Evolutionary conservation across 2,113 vertebrate species (phyloP).

Genomic region (Ceyx margarethae): DNA sequence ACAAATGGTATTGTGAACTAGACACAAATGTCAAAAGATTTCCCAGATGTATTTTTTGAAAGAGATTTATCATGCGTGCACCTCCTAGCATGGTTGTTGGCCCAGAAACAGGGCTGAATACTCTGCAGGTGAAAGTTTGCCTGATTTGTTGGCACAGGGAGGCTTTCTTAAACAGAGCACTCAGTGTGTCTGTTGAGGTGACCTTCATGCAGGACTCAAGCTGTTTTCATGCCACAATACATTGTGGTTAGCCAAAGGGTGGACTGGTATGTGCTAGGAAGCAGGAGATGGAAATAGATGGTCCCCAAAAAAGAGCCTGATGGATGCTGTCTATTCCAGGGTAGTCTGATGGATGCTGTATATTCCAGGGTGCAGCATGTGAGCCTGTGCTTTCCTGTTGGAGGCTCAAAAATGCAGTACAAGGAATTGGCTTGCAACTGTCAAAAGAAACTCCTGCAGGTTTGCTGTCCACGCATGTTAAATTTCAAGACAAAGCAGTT

Average conservation of each 20-base stretch:
- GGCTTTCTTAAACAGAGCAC: not conserved
- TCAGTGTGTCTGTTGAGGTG: not conserved
- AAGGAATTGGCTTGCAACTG: not conserved
- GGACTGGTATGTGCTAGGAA: not conserved
- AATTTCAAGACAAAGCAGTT: conserved; percentile 3
- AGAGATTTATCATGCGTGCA: not conserved
- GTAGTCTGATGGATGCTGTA: not conserved
- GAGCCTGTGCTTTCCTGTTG: not conserved
- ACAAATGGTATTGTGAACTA: not conserved
- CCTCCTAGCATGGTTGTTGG: not conserved
- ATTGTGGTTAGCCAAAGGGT: not conserved
- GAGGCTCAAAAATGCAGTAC: not conserved
- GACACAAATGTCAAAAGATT: not conserved
- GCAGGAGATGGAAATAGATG: not conserved
- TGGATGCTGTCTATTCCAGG: not conserved
- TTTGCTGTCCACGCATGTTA: not conserved
- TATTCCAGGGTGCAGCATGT: not conserved
- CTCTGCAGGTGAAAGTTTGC: not conserved
- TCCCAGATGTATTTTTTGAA: not conserved
- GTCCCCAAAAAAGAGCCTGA: not conserved
- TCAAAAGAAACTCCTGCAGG: not conserved
- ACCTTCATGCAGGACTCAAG: not conserved
- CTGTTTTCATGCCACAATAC: not conserved
- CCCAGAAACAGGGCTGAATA: not conserved
- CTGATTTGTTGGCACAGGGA: rapidly evolving